A percentile compares a stretch with the other conserved stretches of the same genome.
These are phyloP conservation scores for Flabesymbios commensalis DNA, from an alignment of 2,888 invertebrate species.

Conservation along the genomic window DNA sequence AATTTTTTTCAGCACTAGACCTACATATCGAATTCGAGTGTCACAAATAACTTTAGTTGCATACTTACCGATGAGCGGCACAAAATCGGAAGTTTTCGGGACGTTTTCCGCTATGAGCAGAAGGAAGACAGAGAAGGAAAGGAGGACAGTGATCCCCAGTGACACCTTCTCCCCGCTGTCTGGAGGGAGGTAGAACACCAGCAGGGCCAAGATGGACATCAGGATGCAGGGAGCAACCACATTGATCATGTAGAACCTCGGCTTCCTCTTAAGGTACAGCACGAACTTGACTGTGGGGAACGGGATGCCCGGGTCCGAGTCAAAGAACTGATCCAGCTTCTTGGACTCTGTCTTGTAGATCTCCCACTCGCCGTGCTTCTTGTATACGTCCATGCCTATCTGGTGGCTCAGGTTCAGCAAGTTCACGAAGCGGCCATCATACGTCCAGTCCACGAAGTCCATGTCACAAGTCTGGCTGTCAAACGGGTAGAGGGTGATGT, in stretches of 20 bases:
- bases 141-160: conserved; percentile 49
- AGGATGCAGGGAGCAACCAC: conserved; percentile 47
- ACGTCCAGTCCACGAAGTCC: conserved; percentile 44
- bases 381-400: conserved; percentile 33
- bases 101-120: conserved; percentile 48
- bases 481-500: conserved; percentile 43
- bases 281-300: conserved; percentile 41
- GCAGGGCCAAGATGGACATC: conserved; percentile 44
- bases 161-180: conserved; percentile 50
- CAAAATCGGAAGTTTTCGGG: conserved; percentile 44
- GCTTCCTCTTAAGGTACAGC: conserved; percentile 37
- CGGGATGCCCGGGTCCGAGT: conserved; percentile 35
- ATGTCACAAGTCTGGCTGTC: conserved; percentile 40
- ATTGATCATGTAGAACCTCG: conserved; percentile 44
- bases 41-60: too few species aligned
- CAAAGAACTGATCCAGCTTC: conserved; percentile 31
- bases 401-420: conserved; percentile 23
- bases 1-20: too few species aligned
- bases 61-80: conserved; percentile 43
- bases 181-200: conserved; percentile 48
- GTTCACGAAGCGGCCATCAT: conserved; percentile 37
- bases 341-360: conserved; percentile 33
- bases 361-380: conserved; percentile 44
- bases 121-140: conserved; percentile 49
- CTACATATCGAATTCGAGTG: too few species aligned